Conservation (phyloP, 2,888 invertebrate genomes). For the Subacronicta megacephala region DNA sequence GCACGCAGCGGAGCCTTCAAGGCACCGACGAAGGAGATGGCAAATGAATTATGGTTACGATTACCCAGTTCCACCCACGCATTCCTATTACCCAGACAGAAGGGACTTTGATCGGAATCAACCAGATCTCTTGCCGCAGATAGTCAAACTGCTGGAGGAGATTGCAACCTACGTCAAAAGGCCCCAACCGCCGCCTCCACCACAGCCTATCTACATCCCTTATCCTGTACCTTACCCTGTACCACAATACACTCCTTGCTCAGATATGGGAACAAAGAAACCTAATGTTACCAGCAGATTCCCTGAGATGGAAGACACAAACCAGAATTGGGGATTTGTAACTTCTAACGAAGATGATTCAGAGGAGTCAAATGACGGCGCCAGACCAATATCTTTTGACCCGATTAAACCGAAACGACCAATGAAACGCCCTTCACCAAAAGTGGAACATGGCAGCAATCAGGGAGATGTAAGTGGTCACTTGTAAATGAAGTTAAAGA, state of each 20-base stretch:
- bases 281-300: conserved; percentile 63
- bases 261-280: conserved; percentile 37
- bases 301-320: conserved; percentile 70
- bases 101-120: conserved; percentile 68
- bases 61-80: conserved; percentile 61
- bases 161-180: conserved; percentile 67
- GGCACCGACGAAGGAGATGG: conserved; percentile 74
- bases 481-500: conserved; percentile 6
- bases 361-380: conserved; percentile 62
- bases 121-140: conserved; percentile 69
- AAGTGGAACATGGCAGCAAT: conserved; percentile 63
- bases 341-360: conserved; percentile 54
- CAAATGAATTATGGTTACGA: conserved; percentile 73
- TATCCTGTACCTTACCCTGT: conserved; percentile 73
- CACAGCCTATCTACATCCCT: conserved; percentile 78
- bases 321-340: conserved; percentile 75
- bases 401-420: conserved; percentile 58
- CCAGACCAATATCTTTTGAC: conserved; percentile 77
- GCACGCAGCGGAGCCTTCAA: conserved; percentile 50
- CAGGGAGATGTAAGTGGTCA: conserved; percentile 56
- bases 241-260: conserved; percentile 61
- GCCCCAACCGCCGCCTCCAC: conserved; percentile 66
- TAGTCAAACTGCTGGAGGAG: conserved; percentile 74
- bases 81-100: conserved; percentile 66
- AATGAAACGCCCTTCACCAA: conserved; percentile 58